Evolutionary conservation across 2,797 vertebrate genomes (phyloP), one percentile per base, ranked within the genome.

Genomic region (Prunella strophiata): DNA sequence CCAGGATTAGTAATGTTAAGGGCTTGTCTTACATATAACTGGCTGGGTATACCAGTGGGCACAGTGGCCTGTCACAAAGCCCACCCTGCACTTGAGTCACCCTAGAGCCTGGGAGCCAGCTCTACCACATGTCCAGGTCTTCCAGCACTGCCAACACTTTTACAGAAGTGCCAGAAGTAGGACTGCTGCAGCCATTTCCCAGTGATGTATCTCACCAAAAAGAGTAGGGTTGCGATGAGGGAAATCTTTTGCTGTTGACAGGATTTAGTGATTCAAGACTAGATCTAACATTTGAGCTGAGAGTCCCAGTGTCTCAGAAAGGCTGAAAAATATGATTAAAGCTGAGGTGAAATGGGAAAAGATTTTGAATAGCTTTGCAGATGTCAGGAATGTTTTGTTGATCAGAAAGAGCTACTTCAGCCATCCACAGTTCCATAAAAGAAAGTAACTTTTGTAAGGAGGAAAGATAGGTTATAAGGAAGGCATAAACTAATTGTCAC

Each of bases 1-100:
- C 82, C 71, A 73, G 83, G 71, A 84, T 79, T 77, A 91, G 66
- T 94, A 90, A 76, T 76, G 42, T 30, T 91, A 79, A 82, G 54
- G 38, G 32, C 11, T 88, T 51, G 3, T 81, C 40, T 75, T 20
- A 34, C 21, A n/a, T 34, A 12, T 81, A 55, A 26, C 30, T 66
- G 73, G 18, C n/a, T 63, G 79, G 13, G 32, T 52, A 3, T 52
- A 57, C 26, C 21, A 30, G 22, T 34, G 32, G 34, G 15, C 40
- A 59, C 36, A 50, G 36, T 2, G 0, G 22, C 23, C 45, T 89
- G 52, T 36, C 14, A 19, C 1, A 4, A 78, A 82, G 32, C 25
- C 30, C 34, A 22, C 7, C 34, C n/a, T 51, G 19, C 43, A 17
- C 27, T 27, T 4, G 7, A 59, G 54, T 67, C n/a, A 21, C 16